phyloP scores from a whole-genome alignment of 1,140 invertebrate species.

The Melipona quadrifasciata region DNA sequence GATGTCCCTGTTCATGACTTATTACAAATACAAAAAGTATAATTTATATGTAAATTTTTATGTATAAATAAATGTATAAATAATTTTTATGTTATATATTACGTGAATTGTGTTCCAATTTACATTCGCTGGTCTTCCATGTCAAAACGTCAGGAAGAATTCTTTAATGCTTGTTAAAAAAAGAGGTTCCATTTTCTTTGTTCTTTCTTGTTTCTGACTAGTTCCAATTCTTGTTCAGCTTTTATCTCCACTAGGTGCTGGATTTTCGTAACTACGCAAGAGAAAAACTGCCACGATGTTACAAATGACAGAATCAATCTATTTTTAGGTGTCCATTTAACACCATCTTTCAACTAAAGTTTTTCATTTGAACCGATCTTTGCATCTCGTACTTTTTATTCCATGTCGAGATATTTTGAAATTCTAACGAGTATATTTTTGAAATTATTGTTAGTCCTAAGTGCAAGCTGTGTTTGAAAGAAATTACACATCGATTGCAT shows the following conservation, averaged over 20 bases:
- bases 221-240: not conserved
- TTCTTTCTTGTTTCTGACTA: not conserved
- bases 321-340: slow-evolving; percentile 10
- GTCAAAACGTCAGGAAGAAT: not conserved
- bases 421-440: no score
- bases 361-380: not conserved
- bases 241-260: not conserved
- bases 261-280: slow-evolving; percentile 25
- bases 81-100: not conserved
- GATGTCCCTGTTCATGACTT: not conserved
- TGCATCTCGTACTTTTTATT: not conserved
- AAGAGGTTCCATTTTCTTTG: not conserved
- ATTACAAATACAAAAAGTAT: not conserved
- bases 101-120: no score
- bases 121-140: not conserved
- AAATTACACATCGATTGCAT: no score
- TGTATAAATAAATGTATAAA: no score
- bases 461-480: no score
- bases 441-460: no score
- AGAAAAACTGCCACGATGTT: not conserved
- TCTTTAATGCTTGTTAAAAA: not conserved
- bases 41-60: not conserved
- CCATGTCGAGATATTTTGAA: not conserved
- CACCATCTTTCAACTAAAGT: not conserved
- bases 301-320: not conserved